Evolutionary conservation across 2,888 invertebrate species (phyloP).

Genomic region (Allacma fusca): DNA sequence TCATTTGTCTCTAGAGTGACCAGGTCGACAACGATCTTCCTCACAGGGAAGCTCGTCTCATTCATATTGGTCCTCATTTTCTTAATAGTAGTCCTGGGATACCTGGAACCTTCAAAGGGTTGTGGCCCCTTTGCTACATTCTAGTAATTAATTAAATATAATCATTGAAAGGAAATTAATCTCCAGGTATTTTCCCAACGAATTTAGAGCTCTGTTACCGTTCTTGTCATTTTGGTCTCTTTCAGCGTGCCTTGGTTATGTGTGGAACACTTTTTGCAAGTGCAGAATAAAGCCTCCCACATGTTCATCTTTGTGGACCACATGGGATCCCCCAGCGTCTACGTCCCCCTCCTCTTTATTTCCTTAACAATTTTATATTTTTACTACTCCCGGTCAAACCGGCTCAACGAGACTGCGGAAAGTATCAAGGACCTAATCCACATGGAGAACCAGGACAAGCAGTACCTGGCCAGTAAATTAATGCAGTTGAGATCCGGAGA

Average conservation of each 20-base stretch:
- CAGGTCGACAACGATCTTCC: slow-evolving; percentile 14
- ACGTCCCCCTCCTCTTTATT: background rate
- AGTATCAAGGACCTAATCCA: background rate
- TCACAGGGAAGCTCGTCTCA: background rate
- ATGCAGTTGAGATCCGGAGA: background rate
- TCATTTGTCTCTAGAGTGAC: background rate
- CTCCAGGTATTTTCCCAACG: too few species aligned
- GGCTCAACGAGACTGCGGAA: background rate
- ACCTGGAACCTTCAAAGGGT: background rate
- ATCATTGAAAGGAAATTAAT: too few species aligned
- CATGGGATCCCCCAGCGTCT: background rate
- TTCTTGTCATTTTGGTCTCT: too few species aligned
- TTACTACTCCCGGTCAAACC: background rate
- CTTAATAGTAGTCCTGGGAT: background rate
- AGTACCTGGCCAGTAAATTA: background rate
- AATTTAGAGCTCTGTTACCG: too few species aligned
- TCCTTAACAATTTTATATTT: background rate
- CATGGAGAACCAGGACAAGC: slow-evolving; percentile 23
- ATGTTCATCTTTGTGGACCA: background rate
- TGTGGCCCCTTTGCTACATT: slow-evolving; percentile 11
- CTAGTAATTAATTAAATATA: background rate
- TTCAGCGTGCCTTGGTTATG: too few species aligned
- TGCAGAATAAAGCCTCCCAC: too few species aligned
- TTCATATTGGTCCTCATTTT: background rate
- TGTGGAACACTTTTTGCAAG: too few species aligned